Base-by-base conservation (phyloP, 2,113 vertebrate genomes). In the Pomatorhinus ruficollis region DNA sequence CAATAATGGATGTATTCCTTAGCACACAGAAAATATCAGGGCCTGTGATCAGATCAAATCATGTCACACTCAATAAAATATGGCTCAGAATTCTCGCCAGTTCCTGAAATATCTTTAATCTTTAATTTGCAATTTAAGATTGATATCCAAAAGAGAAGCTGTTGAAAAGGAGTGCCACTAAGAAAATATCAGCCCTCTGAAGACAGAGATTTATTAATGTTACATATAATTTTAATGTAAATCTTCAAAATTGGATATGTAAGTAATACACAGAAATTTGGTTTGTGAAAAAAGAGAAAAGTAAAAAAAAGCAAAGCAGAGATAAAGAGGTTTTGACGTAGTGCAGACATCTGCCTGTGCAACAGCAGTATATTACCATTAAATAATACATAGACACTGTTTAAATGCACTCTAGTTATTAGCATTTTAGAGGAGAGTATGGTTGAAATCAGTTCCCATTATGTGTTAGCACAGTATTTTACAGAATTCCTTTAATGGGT, bases 61-160 rank as follows among this genome's bases (percentile, higher is more conserved):
- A 63, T 22, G 33, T 63, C 70, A 72, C 19, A 15, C 42, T 69
- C 79, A 82, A 53, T 75, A 95, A 91, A 94, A 60, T n/a, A 71
- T 15, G 15, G 56, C n/a, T 59, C 57, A 50, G 35, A 84, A 93
- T 90, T 88, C 76, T 82, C 6, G 1, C 33, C 85, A 87, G 42
- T 82, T 93, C 37, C 57, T 52, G 53, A 83, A 88, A 77, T 77
- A 93, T 83, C 66, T 85, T 91, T 74, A 66, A 84, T 84, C 72
- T 91, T 95, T 90, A 84, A 82, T 92, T 75, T 89, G 20, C 53
- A 76, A 63, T 75, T 89, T 93, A 68, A 96, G 57, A 61, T 84
- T 87, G 86, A 80, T 57, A 69, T 63, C 21, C 24, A 35, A 82
- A 83, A 79, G 21, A 70, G 59, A 77, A 86, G 39, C 45, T 40